Base-by-base conservation (phyloP, 2,113 vertebrate species). In the mouse (Mus musculus) region DNA sequence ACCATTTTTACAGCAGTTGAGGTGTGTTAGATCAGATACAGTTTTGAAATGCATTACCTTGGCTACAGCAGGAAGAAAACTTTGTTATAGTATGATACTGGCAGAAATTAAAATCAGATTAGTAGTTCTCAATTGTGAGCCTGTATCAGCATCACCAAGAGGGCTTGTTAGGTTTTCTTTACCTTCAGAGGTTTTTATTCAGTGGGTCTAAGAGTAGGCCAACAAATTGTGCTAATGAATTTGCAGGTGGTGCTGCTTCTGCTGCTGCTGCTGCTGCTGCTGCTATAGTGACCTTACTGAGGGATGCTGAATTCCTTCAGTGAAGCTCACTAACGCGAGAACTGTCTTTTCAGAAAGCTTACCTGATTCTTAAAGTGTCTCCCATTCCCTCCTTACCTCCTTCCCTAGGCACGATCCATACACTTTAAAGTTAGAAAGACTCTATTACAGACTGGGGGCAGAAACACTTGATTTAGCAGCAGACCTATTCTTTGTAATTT, bases 21-120 rank as follows among this genome's bases (percentile, higher is more conserved):
- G 49, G 16, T 63, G 28, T 42, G 63, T 30, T 52, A 88, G 80
- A n/a, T 84, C 11, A 49, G 36, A 76, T 71, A 30, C 16, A 88
- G 10, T 71, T 91, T 90, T 30, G 67, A 93, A 95, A 59, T 72
- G 28, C 20, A 82, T 95, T 94, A 89, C 49, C 52, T 81, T 92
- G 71, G 67, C 90, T 75, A 14, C 88, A 76, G 72, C 87, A 86
- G 59, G n/a, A 69, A 92, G 63, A 90, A 85, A 52, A 88, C 30
- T 28, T 76, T 24, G 93, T 65, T 73, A 59, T n/a, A 78, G 28
- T 63, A 67, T 85, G 65, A 63, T n/a, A 81, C 36, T 33, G 12
- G 63, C 75, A 92, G 67, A 80, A 85, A 54, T 81, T 63, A 76
- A 72, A 22, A 33, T 65, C 93, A 84, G 39, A 75, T 42, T n/a